phyloP scores from a whole-genome alignment of 2,797 vertebrate genomes.

The Champsocephalus esox region DNA sequence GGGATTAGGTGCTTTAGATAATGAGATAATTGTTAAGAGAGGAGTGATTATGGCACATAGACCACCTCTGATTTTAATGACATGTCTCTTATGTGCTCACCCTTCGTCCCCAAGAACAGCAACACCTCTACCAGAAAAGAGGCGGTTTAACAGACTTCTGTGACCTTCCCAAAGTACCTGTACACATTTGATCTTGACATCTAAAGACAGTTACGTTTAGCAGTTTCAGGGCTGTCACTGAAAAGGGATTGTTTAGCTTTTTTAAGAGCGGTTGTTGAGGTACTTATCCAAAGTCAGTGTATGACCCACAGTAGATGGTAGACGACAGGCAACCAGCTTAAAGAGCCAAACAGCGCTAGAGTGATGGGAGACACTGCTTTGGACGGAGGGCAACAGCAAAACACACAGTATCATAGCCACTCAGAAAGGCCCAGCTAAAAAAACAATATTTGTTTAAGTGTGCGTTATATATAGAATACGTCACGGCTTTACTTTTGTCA shows the following conservation, averaged over 20 bases:
- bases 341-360: too few species aligned
- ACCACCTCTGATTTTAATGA: not conserved
- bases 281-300: too few species aligned
- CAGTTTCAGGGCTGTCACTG: conserved; percentile 19
- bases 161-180: not conserved
- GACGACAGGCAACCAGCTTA: too few species aligned
- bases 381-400: too few species aligned
- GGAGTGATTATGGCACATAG: not conserved
- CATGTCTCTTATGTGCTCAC: not conserved
- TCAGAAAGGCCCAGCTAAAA: too few species aligned
- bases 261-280: too few species aligned
- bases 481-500: too few species aligned
- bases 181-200: conserved; percentile 1
- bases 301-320: too few species aligned
- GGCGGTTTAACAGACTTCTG: not conserved
- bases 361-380: too few species aligned
- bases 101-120: not conserved
- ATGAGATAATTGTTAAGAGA: not conserved
- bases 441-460: too few species aligned
- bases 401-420: too few species aligned
- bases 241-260: not conserved
- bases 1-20: not conserved
- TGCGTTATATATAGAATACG: too few species aligned
- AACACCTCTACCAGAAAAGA: not conserved
- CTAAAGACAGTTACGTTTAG: not conserved